These are phyloP conservation scores for Apodemus agrarius DNA, from an alignment of 2,797 vertebrate species.

Conservation along the genomic window DNA sequence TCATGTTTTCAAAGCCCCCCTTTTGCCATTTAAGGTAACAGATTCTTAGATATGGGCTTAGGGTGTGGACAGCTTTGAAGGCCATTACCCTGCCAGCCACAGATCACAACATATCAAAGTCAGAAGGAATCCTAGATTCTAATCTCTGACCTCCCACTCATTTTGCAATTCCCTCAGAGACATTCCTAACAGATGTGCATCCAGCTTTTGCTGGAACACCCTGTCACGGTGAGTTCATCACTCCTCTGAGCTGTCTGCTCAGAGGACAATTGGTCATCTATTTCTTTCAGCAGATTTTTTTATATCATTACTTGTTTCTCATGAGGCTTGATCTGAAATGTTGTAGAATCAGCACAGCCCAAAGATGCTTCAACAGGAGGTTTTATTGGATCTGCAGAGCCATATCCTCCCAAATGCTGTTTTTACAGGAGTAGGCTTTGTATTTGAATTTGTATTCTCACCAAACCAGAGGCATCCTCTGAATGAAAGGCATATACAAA, in stretches of 20 bases:
- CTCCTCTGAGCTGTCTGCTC: background rate
- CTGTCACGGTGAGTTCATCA: background rate
- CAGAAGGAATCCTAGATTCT: conserved; percentile 38
- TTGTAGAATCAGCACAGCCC: background rate
- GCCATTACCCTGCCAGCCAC: background rate
- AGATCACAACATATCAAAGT: conserved; percentile 24
- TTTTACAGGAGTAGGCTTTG: background rate
- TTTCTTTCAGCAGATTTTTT: background rate
- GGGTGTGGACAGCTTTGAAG: background rate
- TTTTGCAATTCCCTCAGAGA: conserved; percentile 12
- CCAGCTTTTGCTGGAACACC: background rate
- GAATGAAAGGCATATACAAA: background rate
- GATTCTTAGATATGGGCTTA: background rate
- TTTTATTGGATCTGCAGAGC: background rate
- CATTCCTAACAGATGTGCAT: background rate
- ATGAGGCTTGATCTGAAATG: background rate
- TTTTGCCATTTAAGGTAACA: conserved; percentile 11
- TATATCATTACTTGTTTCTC: background rate
- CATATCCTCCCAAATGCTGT: background rate
- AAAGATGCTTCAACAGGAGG: background rate
- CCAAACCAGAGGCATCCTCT: background rate
- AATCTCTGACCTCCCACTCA: conserved; percentile 15
- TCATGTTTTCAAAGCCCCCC: background rate
- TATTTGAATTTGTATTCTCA: background rate
- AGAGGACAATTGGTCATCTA: background rate